Base-by-base conservation (phyloP, 2,888 invertebrate genomes). In the Sarcophaga carnaria region DNA sequence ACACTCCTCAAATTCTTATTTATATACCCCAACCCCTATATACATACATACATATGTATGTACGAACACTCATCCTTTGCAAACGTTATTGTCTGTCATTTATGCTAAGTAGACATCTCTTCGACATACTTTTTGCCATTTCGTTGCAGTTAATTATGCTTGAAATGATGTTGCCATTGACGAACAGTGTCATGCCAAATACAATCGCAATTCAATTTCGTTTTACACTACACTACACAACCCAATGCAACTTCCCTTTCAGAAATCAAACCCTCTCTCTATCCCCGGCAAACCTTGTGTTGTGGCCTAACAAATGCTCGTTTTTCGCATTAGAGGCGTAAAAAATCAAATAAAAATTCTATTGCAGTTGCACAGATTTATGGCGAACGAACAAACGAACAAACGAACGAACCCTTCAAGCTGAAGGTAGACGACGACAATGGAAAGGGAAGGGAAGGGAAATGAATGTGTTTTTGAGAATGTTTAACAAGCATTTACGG, bases 101-200 rank as follows among this genome's bases (percentile, higher is more conserved):
- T 69, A 74, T 76, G 77, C 49, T 79, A 82, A 70, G 75, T 59
- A 85, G 75, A 81, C 81, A 87, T 37, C 37, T 37, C 37, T 37
- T 37, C 37, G 37, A 37, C 37, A 37, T 37, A 37, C 10, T 37
- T 37, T 37, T 8, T 76, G 71, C 71, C 78, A 76, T 79, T 81
- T 84, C 81, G 71, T 37, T 81, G 74, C 76, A 80, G 84, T 87
- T 87, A 87, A 87, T 87, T 87, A 87, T 76, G 84, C 87, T 87
- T 87, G 84, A 87, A 84, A 87, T 82, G 37, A 37, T 67, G 63
- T 25, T 37, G 25, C 66, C 60, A 69, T 54, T 54, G 3, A 60
- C 60, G 45, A 37, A 60, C 59, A 74, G 80, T 74, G 72, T 78
- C 83, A 83, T 47, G 83, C 72, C 83, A 78, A 74, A 37, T 77